Base-by-base conservation (phyloP, 2,888 invertebrate genomes). In the Norana najaformis region DNA sequence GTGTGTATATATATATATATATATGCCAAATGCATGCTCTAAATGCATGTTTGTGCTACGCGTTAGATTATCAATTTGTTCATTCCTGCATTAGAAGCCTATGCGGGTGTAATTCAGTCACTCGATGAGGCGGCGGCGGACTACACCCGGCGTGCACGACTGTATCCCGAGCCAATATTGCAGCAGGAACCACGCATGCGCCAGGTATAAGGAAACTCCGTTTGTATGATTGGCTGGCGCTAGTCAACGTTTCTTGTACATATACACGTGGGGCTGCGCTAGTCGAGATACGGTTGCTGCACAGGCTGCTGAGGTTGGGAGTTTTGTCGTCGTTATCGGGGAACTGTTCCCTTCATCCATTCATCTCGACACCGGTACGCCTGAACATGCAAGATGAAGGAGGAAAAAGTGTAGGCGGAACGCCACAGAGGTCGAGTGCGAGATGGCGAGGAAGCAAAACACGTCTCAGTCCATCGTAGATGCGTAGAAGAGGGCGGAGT, bases 181-280 rank as follows among this genome's bases (percentile, higher is more conserved):
- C 30, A 53, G 30, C 53, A 53, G 30, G 69, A 30, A n/a, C n/a
- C n/a, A n/a, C 69, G 69, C n/a, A 30, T 30, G n/a, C n/a, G n/a
- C n/a, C n/a, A 69, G 69, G 69, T 69, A 69, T 69, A n/a, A 69
- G 69, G 69, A 69, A 69, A 69, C n/a, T 69, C 30, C n/a, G 69
- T 69, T 13, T 69, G 18, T 69, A n/a, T n/a, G 69, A 69, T n/a
- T 69, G 69, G n/a, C 69, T n/a, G 69, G n/a, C 11, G 13, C 69
- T n/a, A 69, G 69, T 69, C 69, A 69, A 69, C 69, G n/a, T n/a
- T 69, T 30, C 69, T n/a, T 16, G 69, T 69, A n/a, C 69, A n/a
- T 2, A 69, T 2, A 69, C 11, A n/a, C 69, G 69, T 11, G 13
- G 69, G 30, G n/a, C 69, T n/a, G n/a, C 6, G n/a, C n/a, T n/a